phyloP scores from a whole-genome alignment of 1,140 invertebrate genomes.

The Listronotus oregonensis region DNA sequence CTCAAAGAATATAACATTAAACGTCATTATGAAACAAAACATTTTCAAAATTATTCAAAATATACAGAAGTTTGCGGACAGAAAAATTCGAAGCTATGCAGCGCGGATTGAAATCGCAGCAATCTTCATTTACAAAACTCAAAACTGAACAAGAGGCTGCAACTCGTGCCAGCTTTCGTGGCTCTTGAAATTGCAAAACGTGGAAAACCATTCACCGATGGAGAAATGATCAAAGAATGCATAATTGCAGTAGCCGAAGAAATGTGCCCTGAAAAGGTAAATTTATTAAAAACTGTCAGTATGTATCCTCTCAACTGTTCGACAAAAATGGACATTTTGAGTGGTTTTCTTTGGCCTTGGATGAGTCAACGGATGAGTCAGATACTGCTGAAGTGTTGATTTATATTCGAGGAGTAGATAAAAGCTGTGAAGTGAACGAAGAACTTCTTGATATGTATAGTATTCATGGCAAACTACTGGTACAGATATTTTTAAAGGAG shows the following conservation, averaged over 20 bases:
- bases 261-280: conserved; percentile 46
- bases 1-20: conserved; percentile 39
- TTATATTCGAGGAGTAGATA: conserved; percentile 48
- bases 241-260: conserved; percentile 33
- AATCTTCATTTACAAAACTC: conserved; percentile 5
- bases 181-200: conserved; percentile 45
- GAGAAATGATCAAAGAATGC: conserved; percentile 46
- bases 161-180: conserved; percentile 43
- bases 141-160: background rate
- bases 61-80: conserved; percentile 32
- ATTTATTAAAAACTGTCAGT: conserved; percentile 42
- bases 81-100: conserved; percentile 18
- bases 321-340: conserved; percentile 26
- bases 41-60: conserved; percentile 32
- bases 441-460: conserved; percentile 45
- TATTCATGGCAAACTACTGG: conserved; percentile 47
- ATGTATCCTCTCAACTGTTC: conserved; percentile 12
- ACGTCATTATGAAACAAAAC: conserved; percentile 38
- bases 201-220: conserved; percentile 48
- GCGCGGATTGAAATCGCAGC: conserved; percentile 24
- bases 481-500: conserved; percentile 43
- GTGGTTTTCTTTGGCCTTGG: conserved; percentile 49
- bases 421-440: conserved; percentile 48
- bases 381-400: conserved; percentile 44
- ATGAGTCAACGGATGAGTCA: conserved; percentile 51